These are phyloP conservation scores for Aleiodes sp. DNA, from an alignment of 1,140 invertebrate species.

Conservation along the genomic window DNA sequence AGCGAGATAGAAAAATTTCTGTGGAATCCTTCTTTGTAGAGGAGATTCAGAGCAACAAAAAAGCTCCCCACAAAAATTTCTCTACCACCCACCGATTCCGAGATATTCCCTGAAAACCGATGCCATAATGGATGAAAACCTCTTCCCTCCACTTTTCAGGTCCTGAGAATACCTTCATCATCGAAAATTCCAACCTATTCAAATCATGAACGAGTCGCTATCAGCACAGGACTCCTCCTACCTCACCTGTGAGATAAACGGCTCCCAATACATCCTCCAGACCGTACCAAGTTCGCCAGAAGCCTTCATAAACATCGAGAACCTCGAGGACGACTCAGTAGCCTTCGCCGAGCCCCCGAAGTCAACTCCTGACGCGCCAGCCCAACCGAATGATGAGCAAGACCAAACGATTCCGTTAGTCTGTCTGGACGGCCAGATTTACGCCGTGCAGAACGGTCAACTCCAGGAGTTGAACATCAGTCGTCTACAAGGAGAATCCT, in stretches of 20 bases:
- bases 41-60: too few relatives aligned
- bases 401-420: slow-evolving; percentile 45
- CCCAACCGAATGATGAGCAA: not conserved
- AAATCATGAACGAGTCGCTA: slow-evolving; percentile 42
- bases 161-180: too few relatives aligned
- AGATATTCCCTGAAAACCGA: too few relatives aligned
- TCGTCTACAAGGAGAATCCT: slow-evolving; percentile 39
- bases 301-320: slow-evolving; percentile 22
- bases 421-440: slow-evolving; percentile 49
- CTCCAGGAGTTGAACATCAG: slow-evolving; percentile 49
- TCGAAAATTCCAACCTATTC: too few relatives aligned
- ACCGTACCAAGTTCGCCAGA: slow-evolving; percentile 35
- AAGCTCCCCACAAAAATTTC: too few relatives aligned
- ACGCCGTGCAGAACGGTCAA: slow-evolving; percentile 49
- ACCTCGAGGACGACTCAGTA: slow-evolving; percentile 30
- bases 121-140: too few relatives aligned
- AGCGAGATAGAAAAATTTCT: too few relatives aligned
- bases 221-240: slow-evolving; percentile 40
- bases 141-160: too few relatives aligned
- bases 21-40: too few relatives aligned
- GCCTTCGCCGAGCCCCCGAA: not conserved
- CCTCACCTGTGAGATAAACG: slow-evolving; percentile 51
- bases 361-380: not conserved
- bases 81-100: too few relatives aligned
- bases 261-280: slow-evolving; percentile 49